Evolutionary conservation across 2,113 vertebrate species (phyloP), one percentile per base, ranked within the genome.

Genomic region (Nannobrachium achirus): DNA sequence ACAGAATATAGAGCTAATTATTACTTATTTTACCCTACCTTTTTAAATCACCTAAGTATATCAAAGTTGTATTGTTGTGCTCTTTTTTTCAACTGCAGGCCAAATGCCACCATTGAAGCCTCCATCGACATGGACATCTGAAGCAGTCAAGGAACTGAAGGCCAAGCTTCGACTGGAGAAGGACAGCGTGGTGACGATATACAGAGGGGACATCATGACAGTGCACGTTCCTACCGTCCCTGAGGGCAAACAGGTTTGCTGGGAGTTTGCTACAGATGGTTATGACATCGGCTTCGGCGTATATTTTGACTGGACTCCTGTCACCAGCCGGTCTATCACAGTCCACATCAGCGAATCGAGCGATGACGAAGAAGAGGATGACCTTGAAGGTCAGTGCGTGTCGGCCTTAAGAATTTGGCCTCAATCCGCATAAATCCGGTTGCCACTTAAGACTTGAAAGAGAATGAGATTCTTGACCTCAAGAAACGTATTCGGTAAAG

Each of bases 311-410:
- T 98, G 97, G 96, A 95, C 93, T 19, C 91, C 96, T 0, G 94
- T 98, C 65, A 98, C 96, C 5, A 96, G 87, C 88, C 95, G 94
- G 49, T 93, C 94, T 42, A 97, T 99, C 86, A 99, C 97, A 0
- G 96, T 99, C 76, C 97, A 98, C 70, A 93, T 99, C 91, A 99
- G 96, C 19, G 98, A 99, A 74, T 99, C 97, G 50, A 99, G 97
- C 18, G 98, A 99, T 66, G 98, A 99, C 2, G 98, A 99, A 75
- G 98, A 99, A 6, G 96, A 98, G 1, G 95, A 98, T 4, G 95
- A 97, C 0, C 90, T 94, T 0, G 96, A 97, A 95, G 96, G 96
- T 97, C 6, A 85, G 86, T 71, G 41, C 1, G 20, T 40, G n/a
- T 25, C 18, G 16, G 8, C 9, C 16, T 20, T 64, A 11, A 10